Evolutionary conservation across 2,888 invertebrate species (phyloP).

Genomic region (Lycia hirtaria): DNA sequence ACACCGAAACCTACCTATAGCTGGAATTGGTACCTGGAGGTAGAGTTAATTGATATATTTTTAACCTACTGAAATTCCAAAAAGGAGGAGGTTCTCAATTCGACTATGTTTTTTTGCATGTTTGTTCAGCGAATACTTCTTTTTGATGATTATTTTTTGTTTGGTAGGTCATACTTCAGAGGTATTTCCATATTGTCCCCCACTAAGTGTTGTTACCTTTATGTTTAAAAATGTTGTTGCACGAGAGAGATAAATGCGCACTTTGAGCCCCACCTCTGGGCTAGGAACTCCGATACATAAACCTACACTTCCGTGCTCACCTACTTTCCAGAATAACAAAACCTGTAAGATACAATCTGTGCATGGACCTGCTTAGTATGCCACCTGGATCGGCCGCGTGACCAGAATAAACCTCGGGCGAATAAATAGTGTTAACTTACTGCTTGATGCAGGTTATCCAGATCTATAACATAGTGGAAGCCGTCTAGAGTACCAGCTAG

Average conservation of each 20-base stretch:
- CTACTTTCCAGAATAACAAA: conserved; percentile 46
- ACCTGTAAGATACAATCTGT: conserved; percentile 44
- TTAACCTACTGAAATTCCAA: background rate
- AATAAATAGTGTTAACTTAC: conserved; percentile 25
- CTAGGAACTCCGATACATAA: conserved; percentile 1
- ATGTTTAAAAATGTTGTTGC: background rate
- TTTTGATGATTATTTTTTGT: no score
- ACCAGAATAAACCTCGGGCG: conserved; percentile 40
- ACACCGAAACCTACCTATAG: background rate
- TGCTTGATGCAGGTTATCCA: conserved; percentile 10
- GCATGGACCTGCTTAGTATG: conserved; percentile 46
- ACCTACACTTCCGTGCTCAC: conserved; percentile 11
- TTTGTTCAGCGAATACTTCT: no score
- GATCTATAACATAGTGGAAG: no score
- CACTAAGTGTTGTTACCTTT: background rate
- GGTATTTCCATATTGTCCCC: no score
- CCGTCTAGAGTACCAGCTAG: no score
- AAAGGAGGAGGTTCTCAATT: no score
- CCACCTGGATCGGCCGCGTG: conserved; percentile 43
- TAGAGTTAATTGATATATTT: no score
- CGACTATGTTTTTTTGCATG: no score
- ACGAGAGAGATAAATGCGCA: no score
- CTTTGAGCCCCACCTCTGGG: background rate
- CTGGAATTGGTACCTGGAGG: background rate
- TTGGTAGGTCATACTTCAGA: no score